These are phyloP conservation scores for Brotula barbata DNA, from an alignment of 2,797 vertebrate genomes.

Conservation along the genomic window DNA sequence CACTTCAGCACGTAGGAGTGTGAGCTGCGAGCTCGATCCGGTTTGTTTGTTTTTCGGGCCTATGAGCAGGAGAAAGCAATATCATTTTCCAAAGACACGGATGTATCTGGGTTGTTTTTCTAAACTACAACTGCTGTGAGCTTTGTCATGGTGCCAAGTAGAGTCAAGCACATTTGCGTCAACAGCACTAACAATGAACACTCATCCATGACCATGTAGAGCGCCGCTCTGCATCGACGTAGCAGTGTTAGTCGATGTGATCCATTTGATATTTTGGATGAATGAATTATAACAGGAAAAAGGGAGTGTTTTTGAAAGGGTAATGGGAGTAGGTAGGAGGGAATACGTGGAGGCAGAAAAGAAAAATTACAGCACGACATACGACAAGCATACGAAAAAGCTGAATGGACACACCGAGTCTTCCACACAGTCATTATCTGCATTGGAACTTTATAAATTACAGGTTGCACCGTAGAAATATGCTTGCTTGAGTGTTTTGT, in stretches of 20 bases:
- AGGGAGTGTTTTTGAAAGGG: neutral
- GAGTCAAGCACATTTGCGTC: slow-evolving; percentile 16
- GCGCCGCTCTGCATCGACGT: neutral
- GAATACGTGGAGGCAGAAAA: neutral
- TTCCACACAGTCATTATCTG: neutral
- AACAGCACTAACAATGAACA: slow-evolving; percentile 1
- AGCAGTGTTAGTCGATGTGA: slow-evolving; percentile 1
- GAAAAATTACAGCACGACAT: no score
- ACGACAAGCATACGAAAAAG: neutral
- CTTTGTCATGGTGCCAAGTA: slow-evolving; percentile 16
- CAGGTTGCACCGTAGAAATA: neutral
- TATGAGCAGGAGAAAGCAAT: slow-evolving; percentile 24
- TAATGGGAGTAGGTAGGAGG: neutral
- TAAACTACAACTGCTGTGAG: slow-evolving; percentile 11
- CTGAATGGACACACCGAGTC: no score
- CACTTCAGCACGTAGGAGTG: slow-evolving; percentile 5
- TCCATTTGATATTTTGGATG: slow-evolving; percentile 38
- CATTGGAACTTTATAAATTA: neutral
- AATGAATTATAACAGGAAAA: slow-evolving; percentile 45
- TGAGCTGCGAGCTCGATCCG: slow-evolving; percentile 20
- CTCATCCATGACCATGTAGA: slow-evolving; percentile 7
- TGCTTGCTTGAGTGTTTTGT: neutral
- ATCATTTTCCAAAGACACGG: slow-evolving; percentile 15
- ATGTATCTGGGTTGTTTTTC: slow-evolving; percentile 31
- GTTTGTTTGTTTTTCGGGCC: neutral